Evolutionary conservation across 2,797 vertebrate genomes (phyloP).

Genomic region (Neosilurus hyrtlii): DNA sequence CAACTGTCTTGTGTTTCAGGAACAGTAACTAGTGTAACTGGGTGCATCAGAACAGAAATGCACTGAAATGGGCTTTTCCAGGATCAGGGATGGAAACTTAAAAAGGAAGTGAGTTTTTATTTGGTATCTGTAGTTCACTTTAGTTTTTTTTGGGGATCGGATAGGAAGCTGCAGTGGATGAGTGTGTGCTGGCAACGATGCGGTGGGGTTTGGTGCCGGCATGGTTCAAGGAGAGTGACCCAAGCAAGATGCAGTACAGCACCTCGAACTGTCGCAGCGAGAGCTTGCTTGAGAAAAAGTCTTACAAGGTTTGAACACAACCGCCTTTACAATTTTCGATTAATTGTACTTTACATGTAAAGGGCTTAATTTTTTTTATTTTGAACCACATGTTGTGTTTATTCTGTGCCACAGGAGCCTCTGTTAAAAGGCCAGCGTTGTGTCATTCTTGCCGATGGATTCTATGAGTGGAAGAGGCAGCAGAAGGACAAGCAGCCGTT

Average conservation of each 20-base stretch:
- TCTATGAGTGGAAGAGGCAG: constrained; percentile 88
- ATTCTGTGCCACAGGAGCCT: constrained; percentile 73
- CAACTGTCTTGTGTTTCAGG: neutral
- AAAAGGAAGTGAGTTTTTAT: neutral
- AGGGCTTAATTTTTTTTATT: neutral
- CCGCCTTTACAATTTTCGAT: neutral
- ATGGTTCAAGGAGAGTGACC: constrained; percentile 88
- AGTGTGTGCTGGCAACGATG: constrained; percentile 87
- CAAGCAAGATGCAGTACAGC: constrained; percentile 86
- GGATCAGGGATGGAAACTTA: neutral
- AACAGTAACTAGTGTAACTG: neutral
- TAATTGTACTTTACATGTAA: too few species aligned
- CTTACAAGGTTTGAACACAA: constrained; percentile 81
- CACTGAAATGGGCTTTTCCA: neutral
- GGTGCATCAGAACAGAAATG: neutral
- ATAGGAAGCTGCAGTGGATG: constrained; percentile 83
- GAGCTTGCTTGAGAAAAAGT: constrained; percentile 83
- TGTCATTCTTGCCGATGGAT: constrained; percentile 92
- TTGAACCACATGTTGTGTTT: neutral
- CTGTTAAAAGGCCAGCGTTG: constrained; percentile 89
- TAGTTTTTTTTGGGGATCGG: neutral
- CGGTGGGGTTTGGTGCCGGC: constrained; percentile 91
- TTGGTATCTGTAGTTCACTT: neutral
- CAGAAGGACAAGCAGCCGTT: constrained; percentile 83
- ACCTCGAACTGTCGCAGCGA: constrained; percentile 95